Base-by-base conservation (phyloP, 1,140 invertebrate genomes). In the Rhyacophila brunnea region DNA sequence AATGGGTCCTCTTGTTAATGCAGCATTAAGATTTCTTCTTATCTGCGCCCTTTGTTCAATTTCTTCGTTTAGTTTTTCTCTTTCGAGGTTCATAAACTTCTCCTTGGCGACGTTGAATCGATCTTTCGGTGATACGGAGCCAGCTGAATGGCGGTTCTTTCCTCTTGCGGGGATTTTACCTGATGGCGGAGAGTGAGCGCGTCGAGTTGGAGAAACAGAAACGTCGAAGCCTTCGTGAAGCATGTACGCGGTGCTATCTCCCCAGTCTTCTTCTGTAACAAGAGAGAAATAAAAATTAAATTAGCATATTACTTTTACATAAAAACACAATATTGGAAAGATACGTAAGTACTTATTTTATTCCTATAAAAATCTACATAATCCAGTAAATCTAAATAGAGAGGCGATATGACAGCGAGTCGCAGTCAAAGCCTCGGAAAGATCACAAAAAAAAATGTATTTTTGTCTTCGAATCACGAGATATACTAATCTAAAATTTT, bases 51-150 rank as follows among this genome's bases (percentile, higher is more conserved):
- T 75, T 48, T 76, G 72, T 48, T 79, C 74, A 5, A 77, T 57
- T 52, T 85, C 80, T 42, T 75, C 71, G 59, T 81, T 78, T 49
- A 84, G 81, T 36, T 85, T 80, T 60, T 88, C 85, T 60, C 84
- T 79, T 71, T 92, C 89, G 74, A 92, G 81, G 17, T 86, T 83
- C 68, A 87, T 80, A 67, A 92, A 91, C 72, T 91, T 91, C 68
- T 91, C 88, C 71, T 91, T 91, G 36, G 89, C 89, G 66, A 91
- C 89, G 65, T 90, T 87, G 70, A 91, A 91, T 35, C 90, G 81
- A 60, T 91, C 89, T 53, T 87, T 80, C 0, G 88, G 88, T 32
- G 85, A 83, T 2, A 77, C 72, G 28, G 57, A 65, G 1, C 64
- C 64, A 57, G 68, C 72, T 28, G 23, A 28, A 7, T 64, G 59